A percentile compares a stretch with the other conserved stretches of the same genome.
These are phyloP conservation scores for Epirrhoe alternata DNA, from an alignment of 2,888 invertebrate species.

Conservation along the genomic window DNA sequence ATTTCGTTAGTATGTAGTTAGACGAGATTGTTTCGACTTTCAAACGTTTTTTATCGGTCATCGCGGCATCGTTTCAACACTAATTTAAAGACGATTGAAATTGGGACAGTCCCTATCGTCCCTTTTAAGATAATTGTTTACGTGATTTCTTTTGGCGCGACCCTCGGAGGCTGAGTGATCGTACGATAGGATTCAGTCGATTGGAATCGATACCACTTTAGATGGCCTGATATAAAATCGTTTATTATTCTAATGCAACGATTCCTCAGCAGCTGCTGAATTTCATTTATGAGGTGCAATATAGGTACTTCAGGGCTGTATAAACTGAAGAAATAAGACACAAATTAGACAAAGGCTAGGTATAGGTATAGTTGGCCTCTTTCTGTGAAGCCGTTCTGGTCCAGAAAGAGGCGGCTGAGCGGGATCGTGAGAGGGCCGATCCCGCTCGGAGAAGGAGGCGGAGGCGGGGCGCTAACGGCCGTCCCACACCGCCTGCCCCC, in stretches of 20 bases:
- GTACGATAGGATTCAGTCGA: constrained; percentile 48
- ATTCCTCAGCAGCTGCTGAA: constrained; percentile 28
- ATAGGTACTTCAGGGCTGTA: not conserved
- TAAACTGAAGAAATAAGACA: not conserved
- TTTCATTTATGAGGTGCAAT: constrained; percentile 24
- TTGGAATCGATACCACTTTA: constrained; percentile 52
- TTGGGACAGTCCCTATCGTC: constrained; percentile 49
- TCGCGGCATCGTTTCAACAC: constrained; percentile 20
- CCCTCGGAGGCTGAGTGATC: constrained; percentile 44
- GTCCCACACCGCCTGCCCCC: too few species aligned
- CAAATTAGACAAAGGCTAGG: too few species aligned
- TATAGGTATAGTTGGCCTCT: too few species aligned
- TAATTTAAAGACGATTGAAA: constrained; percentile 54
- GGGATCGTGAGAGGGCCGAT: too few species aligned
- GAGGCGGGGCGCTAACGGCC: too few species aligned
- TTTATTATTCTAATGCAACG: constrained; percentile 50
- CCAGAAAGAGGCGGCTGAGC: too few species aligned
- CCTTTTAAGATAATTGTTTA: constrained; percentile 65
- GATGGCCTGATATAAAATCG: constrained; percentile 52
- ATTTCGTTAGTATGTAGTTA: not conserved
- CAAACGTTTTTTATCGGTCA: constrained; percentile 1
- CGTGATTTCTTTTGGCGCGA: constrained; percentile 58
- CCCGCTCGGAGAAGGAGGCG: too few species aligned
- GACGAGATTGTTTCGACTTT: not conserved
- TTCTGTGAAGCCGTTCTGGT: too few species aligned